Base-by-base conservation (phyloP, 2,797 vertebrate genomes). In the Psittacula echo region DNA sequence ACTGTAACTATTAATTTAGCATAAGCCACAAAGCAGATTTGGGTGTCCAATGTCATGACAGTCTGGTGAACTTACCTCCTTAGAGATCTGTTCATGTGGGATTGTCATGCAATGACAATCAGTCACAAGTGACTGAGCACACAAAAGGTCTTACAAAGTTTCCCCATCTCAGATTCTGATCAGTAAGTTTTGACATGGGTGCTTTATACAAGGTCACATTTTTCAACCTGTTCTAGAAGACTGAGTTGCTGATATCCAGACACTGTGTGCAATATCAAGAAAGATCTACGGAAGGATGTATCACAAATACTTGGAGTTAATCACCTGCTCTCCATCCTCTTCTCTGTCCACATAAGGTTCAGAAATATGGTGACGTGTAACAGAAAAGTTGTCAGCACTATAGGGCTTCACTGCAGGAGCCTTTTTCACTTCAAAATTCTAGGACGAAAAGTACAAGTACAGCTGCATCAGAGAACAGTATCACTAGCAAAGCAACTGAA, bases 291-390 rank as follows among this genome's bases (percentile, higher is more conserved):
- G 6, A 89, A 42, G 13, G 15, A 34, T 5, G 16, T 10, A 70
- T 51, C 23, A 87, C 27, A 91, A 60, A 76, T 4, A 66, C n/a
- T 19, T 39, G 75, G 75, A 81, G 32, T 87, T 64, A 88, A 45
- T 97, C 95, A 99, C 99, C 98, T 99, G 98, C 12, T 95, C 37
- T 23, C 83, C 84, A 4, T 97, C 91, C 7, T n/a, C 75, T 93
- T 98, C 98, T 96, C 98, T 96, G 95, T 98, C 98, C 94, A 98
- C 98, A 0, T 97, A 88, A 30, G 97, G 94, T 53, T 98, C 97
- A 2, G 95, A 94, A 96, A 99, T 97, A 97, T 99, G 99, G 85
- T 98, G 98, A 85, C 97, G 98, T 4, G 98, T 99, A 54, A 94
- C 45, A 39, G 98, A 98, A 30, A 98, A 99, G 67, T 93, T 98